A percentile compares a stretch with the other conserved stretches of the same genome.
phyloP scores from a whole-genome alignment of 1,140 invertebrate genomes.

The Scaptomyza pallida region DNA sequence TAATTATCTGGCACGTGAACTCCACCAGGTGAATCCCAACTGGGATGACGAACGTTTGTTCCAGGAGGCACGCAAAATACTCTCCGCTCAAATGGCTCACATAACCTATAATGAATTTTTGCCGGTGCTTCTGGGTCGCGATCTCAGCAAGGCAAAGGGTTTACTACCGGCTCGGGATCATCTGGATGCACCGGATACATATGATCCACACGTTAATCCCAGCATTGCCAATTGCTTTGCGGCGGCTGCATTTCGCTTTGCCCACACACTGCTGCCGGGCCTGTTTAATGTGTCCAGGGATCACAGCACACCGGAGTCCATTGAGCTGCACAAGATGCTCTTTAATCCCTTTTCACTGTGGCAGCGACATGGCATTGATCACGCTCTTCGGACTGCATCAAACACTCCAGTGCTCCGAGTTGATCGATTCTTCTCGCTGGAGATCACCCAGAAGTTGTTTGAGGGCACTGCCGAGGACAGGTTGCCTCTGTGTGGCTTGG shows the following conservation, averaged over 20 bases:
- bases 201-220: constrained; percentile 90
- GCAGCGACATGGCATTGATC: constrained; percentile 86
- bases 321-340: constrained; percentile 91
- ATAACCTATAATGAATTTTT: constrained; percentile 95
- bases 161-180: constrained; percentile 85
- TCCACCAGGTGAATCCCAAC: constrained; percentile 89
- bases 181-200: constrained; percentile 85
- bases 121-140: constrained; percentile 90
- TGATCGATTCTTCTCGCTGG: constrained; percentile 88
- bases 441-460: constrained; percentile 88
- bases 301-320: constrained; percentile 87
- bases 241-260: constrained; percentile 95
- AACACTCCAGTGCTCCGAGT: constrained; percentile 88
- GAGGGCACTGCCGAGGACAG: constrained; percentile 84
- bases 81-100: constrained; percentile 93
- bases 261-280: constrained; percentile 92
- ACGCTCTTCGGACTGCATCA: constrained; percentile 87
- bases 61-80: constrained; percentile 92
- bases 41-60: constrained; percentile 94
- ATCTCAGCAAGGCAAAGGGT: constrained; percentile 86
- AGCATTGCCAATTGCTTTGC: constrained; percentile 96
- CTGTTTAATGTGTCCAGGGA: constrained; percentile 88
- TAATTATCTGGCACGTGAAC: constrained; percentile 88
- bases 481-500: constrained; percentile 88
- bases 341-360: constrained; percentile 94